Percentiles rank a stretch among this genome's conserved stretches.
phyloP scores from a whole-genome alignment of 2,113 vertebrate species.

The Thunnus thynnus region DNA sequence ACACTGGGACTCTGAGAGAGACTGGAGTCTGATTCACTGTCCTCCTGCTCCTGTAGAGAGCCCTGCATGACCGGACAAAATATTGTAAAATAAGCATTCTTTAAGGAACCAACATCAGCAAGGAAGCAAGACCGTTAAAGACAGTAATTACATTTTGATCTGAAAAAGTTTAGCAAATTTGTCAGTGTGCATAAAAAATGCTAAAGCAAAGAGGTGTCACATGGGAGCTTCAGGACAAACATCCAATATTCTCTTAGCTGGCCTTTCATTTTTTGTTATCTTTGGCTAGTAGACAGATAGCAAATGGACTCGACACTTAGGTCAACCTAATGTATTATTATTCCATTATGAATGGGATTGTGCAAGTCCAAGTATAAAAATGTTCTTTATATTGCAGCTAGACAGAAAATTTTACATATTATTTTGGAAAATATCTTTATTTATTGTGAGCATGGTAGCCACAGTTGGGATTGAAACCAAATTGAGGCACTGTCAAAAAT shows the following conservation, averaged over 20 bases:
- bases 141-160: not conserved
- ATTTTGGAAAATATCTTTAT: too few relatives aligned
- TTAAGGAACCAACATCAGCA: not conserved
- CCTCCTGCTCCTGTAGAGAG: constrained; percentile 91
- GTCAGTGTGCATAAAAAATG: not conserved
- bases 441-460: too few relatives aligned
- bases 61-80: constrained; percentile 75
- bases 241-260: not conserved
- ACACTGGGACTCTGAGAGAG: constrained; percentile 90
- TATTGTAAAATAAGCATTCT: not conserved
- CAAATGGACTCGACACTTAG: not conserved
- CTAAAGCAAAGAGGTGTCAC: not conserved
- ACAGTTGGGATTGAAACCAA: not conserved
- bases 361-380: too few relatives aligned
- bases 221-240: not conserved
- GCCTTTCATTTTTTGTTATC: too few relatives aligned
- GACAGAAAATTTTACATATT: too few relatives aligned
- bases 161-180: not conserved
- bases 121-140: not conserved
- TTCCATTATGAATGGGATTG: not conserved
- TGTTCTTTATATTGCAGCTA: too few relatives aligned
- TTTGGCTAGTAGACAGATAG: not conserved
- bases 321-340: not conserved
- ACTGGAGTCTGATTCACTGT: constrained; percentile 85
- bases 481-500: not conserved